Evolutionary conservation across 2,888 invertebrate species (phyloP).

Genomic region (Epirrita christyi): DNA sequence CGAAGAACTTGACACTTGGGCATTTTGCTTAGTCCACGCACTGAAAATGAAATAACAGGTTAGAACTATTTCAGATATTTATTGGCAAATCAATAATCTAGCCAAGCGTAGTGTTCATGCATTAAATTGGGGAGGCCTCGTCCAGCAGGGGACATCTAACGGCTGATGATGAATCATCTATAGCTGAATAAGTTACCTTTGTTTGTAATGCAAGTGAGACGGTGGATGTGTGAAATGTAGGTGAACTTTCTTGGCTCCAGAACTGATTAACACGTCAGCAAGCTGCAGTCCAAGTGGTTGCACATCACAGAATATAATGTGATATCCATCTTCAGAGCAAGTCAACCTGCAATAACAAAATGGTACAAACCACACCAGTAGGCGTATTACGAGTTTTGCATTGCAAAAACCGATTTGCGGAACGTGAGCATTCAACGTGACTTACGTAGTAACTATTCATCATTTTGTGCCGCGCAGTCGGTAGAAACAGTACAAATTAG

Average conservation of each 20-base stretch:
- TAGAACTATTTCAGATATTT: neutral
- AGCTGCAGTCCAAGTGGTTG: conserved; percentile 47
- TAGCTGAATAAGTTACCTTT: conserved; percentile 44
- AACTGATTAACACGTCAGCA: conserved; percentile 49
- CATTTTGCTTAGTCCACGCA: conserved; percentile 35
- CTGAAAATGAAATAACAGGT: conserved; percentile 30
- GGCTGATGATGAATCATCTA: no score
- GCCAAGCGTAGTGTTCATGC: no score
- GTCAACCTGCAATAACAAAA: conserved; percentile 41
- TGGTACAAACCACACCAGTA: neutral
- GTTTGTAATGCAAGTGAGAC: conserved; percentile 33
- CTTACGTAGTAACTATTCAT: no score
- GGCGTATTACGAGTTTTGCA: no score
- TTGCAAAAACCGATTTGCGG: no score
- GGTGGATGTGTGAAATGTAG: conserved; percentile 40
- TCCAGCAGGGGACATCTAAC: no score
- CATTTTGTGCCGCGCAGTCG: no score
- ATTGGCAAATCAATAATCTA: no score
- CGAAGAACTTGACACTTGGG: conserved; percentile 30
- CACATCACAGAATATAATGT: conserved; percentile 52
- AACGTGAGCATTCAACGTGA: no score
- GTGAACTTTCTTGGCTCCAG: conserved; percentile 54
- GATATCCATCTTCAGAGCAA: conserved; percentile 43
- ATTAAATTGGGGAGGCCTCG: no score
- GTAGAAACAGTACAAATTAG: no score